Evolutionary conservation across 2,888 invertebrate species (phyloP).

Genomic region (Acleris laterana): DNA sequence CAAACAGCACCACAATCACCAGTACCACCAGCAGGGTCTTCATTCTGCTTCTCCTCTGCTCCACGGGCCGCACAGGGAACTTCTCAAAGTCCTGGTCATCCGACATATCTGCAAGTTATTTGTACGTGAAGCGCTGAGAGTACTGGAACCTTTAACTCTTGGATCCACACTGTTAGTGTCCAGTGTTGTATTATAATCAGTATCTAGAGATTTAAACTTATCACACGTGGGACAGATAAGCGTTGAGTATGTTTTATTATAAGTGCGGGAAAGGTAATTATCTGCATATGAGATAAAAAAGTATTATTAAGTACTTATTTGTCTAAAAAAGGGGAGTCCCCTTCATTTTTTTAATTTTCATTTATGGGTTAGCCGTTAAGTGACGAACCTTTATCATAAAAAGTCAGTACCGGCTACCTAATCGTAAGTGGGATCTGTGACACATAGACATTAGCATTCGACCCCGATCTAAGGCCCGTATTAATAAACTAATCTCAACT

Average conservation of each 20-base stretch:
- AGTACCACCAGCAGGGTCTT: slow-evolving; percentile 2
- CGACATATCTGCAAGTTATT: slow-evolving; percentile 25
- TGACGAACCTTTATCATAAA: no score
- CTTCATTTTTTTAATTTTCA: no score
- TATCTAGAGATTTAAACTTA: neutral
- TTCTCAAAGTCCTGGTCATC: slow-evolving; percentile 19
- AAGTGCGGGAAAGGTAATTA: neutral
- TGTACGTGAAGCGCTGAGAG: neutral
- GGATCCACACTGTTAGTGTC: slow-evolving; percentile 11
- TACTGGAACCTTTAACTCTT: slow-evolving; percentile 1
- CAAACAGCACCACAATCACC: slow-evolving; percentile 4
- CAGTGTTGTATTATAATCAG: neutral
- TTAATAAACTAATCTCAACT: no score
- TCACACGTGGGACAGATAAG: slow-evolving; percentile 4
- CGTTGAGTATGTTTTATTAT: slow-evolving; percentile 1
- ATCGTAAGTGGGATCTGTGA: no score
- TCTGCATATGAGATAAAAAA: neutral
- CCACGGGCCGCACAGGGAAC: slow-evolving; percentile 17
- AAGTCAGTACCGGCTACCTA: no score
- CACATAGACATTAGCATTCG: no score
- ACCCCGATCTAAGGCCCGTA: no score
- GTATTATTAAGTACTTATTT: no score
- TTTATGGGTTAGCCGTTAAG: no score
- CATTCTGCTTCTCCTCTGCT: slow-evolving; percentile 10
- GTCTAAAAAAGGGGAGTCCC: no score